Percentiles rank a stretch among this genome's conserved stretches.
Conservation (phyloP, 2,888 invertebrate genomes). For the Phragmatobia fuliginosa region DNA sequence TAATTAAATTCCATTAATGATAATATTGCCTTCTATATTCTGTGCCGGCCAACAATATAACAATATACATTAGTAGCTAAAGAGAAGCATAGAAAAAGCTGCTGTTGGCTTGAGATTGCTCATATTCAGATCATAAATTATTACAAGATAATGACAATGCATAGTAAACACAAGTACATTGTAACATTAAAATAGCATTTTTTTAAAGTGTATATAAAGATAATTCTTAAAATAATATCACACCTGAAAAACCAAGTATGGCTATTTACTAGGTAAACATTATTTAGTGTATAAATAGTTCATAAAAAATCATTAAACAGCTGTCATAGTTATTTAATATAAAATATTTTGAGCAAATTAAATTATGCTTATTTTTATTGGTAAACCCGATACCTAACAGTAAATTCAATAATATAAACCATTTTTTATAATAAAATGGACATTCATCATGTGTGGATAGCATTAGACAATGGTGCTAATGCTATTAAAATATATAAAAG, state of each 20-base stretch:
- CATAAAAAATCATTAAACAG: constrained; percentile 41
- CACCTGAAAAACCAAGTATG: constrained; percentile 56
- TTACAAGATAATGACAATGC: neutral
- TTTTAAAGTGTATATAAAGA: constrained; percentile 21
- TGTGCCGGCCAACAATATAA: constrained; percentile 59
- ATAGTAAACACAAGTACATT: constrained; percentile 14
- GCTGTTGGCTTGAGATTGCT: constrained; percentile 45
- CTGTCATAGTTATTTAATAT: constrained; percentile 40
- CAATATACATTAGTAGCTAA: constrained; percentile 14
- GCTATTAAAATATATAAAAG: constrained; percentile 23
- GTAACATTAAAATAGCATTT: constrained; percentile 14
- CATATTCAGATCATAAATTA: constrained; percentile 1
- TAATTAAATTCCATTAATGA: constrained; percentile 62
- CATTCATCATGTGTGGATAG: constrained; percentile 39
- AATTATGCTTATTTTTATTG: constrained; percentile 55
- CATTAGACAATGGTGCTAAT: constrained; percentile 30
- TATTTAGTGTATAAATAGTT: constrained; percentile 29
- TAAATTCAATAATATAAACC: constrained; percentile 35
- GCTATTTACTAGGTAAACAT: constrained; percentile 42
- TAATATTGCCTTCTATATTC: constrained; percentile 40
- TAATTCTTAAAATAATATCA: constrained; percentile 54
- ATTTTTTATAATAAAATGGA: constrained; percentile 28
- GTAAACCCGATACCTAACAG: constrained; percentile 51
- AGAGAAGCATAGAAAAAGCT: constrained; percentile 17
- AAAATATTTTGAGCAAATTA: constrained; percentile 57